Evolutionary conservation across 2,797 vertebrate species (phyloP), one percentile per base, ranked within the genome.

Genomic region (Microchirus variegatus): DNA sequence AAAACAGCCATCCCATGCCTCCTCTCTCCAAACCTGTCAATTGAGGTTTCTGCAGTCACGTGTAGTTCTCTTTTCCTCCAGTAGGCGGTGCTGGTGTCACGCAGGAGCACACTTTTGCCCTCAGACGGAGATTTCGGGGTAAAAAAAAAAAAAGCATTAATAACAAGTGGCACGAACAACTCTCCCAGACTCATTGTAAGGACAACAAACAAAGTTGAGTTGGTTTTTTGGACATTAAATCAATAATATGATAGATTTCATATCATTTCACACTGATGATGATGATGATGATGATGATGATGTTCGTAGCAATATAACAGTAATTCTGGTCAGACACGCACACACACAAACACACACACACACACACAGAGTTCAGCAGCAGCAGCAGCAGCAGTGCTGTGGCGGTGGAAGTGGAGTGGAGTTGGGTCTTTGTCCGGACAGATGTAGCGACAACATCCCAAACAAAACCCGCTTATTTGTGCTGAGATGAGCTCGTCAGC

Each of bases 381-480:
- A 87, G 81, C 90, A 87, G 90, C 93, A 93, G 88, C 93, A 91
- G 89, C 92, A 87, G 87, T 85, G 84, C 88, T 87, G 90, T 90
- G 87, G 91, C 89, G 80, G 89, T 92, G 90, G 93, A 95, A 93
- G 92, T 92, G 93, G 92, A 95, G 92, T 87, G 82, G 78, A 89
- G 91, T 92, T 78, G 77, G 63, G 87, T 88, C 94, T 95, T 96
- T 95, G 94, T 96, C 91, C 86, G 72, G 88, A 86, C 83, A 87
- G 89, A 90, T 94, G 94, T 94, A 93, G 90, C 81, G 91, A 94
- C 94, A 95, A 94, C 92, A 94, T 90, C 89, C 86, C 91, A 91
- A 93, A 95, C 93, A 95, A 94, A 95, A 93, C 82, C 81, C 90
- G 89, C 88, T 90, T 92, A 90, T 95, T 95, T 94, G 94, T 92